Base-by-base conservation (phyloP, 1,140 invertebrate species). In the Cherax quadricarinatus region DNA sequence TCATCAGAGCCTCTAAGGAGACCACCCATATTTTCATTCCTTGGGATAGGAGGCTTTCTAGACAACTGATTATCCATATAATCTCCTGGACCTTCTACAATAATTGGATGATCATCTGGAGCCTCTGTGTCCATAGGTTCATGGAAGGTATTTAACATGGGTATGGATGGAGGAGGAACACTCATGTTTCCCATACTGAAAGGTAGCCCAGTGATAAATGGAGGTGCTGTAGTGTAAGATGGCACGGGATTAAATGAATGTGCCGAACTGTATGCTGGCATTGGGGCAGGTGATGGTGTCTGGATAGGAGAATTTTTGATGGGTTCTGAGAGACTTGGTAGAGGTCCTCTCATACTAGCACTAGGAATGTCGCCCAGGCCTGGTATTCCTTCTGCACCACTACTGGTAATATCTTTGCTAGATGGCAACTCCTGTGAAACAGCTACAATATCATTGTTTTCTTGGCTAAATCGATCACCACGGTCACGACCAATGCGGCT, bases 331-430 rank as follows among this genome's bases (percentile, higher is more conserved):
- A 89, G 84, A 75, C 82, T 89, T 70, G 87, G 90, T 48, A 91
- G 48, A 16, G 88, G 91, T 57, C 87, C 82, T 62, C 84, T 92
- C 87, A 92, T 92, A 73, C 82, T 86, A 12, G 84, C 92, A 88
- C 86, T 85, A 16, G 92, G 92, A 57, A 94, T 94, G 49, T 93
- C 92, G 18, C 92, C 93, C 14, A 93, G 81, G 24, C 92, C 93
- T 30, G 92, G 93, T 53, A 93, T 91, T 53, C 90, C 90, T 12
- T 84, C 88, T 12, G 41, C 79, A 60, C 81, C 81, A 16, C 14
- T 73, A 21, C 66, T 62, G 18, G 14, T 53, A 30, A 53, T 80
- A 12, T 86, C 78, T 14, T 82, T 86, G 10, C 10, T 21, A 53
- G 62, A 4, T 53, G 86, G 70, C 2, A 41, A 41, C 10, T 60